These are phyloP conservation scores for Oreochromis aureus DNA, from an alignment of 2,113 vertebrate species.

Conservation along the genomic window DNA sequence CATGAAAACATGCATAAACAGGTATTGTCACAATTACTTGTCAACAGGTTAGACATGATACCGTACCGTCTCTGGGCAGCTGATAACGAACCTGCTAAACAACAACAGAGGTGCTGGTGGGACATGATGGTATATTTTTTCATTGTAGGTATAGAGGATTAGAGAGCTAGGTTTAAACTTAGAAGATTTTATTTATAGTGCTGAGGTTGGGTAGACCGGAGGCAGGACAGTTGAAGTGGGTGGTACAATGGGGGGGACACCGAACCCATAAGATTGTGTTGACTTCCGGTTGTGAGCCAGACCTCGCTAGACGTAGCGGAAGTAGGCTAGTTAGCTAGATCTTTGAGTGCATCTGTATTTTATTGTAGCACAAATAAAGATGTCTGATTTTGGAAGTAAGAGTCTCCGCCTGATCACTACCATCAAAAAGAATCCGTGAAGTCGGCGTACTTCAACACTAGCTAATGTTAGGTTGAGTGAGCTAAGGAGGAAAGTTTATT, in stretches of 20 bases:
- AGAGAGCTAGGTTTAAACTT: not conserved
- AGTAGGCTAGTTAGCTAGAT: not conserved
- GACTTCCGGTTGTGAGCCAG: not conserved
- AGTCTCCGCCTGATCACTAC: not conserved
- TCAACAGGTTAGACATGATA: not conserved
- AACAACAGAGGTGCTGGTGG: not conserved
- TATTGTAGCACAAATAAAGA: not conserved
- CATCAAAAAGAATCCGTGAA: not conserved
- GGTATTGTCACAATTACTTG: not conserved
- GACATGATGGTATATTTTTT: not conserved
- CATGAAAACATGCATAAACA: not conserved
- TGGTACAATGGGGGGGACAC: not conserved
- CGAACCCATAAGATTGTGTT: not conserved
- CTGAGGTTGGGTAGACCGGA: not conserved
- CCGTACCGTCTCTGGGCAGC: accelerated
- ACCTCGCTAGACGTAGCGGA: not conserved
- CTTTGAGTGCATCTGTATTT: not conserved
- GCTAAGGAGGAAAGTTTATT: not conserved
- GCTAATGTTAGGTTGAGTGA: not conserved
- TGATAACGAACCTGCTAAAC: not conserved
- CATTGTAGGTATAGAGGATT: not conserved
- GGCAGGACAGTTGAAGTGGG: not conserved
- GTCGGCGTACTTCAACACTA: not conserved
- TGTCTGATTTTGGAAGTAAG: not conserved
- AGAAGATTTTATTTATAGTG: not conserved